A percentile compares a stretch with the other conserved stretches of the same genome.
Evolutionary conservation across 2,797 vertebrate genomes (phyloP).

Genomic region (Myioborus miniatus): DNA sequence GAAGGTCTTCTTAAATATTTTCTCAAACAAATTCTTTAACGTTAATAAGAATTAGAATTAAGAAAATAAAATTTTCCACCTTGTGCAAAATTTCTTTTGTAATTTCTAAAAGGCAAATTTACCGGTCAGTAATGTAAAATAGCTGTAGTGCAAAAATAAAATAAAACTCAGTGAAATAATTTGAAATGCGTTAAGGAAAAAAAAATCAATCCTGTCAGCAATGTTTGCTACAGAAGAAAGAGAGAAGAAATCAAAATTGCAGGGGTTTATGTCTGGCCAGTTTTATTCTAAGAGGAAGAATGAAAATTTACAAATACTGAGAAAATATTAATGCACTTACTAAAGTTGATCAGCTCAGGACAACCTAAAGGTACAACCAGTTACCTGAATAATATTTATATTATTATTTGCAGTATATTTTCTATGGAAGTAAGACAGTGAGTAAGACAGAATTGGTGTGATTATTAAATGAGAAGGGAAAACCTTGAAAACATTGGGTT

Average conservation of each 20-base stretch:
- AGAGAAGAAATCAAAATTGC: background rate
- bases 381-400: background rate
- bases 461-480: background rate
- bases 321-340: background rate
- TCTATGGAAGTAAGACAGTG: background rate
- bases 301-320: background rate
- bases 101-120: background rate
- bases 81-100: background rate
- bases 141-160: background rate
- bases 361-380: background rate
- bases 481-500: background rate
- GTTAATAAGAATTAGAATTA: background rate
- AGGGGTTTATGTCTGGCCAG: background rate
- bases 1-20: background rate
- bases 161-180: background rate
- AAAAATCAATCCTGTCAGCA: background rate
- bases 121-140: background rate
- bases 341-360: background rate
- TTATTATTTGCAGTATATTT: background rate
- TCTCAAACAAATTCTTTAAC: background rate
- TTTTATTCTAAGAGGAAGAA: background rate
- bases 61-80: background rate
- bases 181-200: background rate
- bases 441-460: background rate
- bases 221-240: background rate